Evolutionary conservation across 1,140 invertebrate genomes (phyloP), one percentile per base, ranked within the genome.

Genomic region (Popillia japonica): DNA sequence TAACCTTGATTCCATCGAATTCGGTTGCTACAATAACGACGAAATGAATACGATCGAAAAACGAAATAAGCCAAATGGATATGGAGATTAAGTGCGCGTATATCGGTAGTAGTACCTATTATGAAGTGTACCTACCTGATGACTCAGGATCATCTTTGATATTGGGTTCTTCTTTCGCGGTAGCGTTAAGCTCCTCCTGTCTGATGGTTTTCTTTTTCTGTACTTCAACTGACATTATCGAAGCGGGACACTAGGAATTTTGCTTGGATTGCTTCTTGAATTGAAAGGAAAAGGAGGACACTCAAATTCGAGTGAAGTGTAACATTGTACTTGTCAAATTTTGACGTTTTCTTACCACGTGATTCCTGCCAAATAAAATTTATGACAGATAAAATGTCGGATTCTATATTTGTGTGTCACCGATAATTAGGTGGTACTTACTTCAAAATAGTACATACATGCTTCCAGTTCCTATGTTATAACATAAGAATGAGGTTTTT

Each of bases 1-100:
- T 79, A 6, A 73, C 78, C 73, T 80, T 74, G 4, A 80, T 75
- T 11, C 79, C 79, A 40, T 81, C 81, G 40, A 80, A 78, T 61
- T 76, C 68, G 6, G 40, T 9, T 55, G 40, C 76, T 61, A 23
- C 10, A 76, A 48, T 23, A 11, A 55, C 7, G 41, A 17, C 9
- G 23, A 68, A 44, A 2, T 34, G 4, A 34, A 34, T 34, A 34
- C 27, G 27, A 34, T 4, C 14, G 48, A 4, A 17, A 6, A 55
- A 17, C 17, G 6, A n/a, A n/a, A 6, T 0, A 17, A 55, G 0
- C 0, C 48, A 6, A 68, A 68, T 22, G 0, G 61, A 22, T 64
- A 6, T 64, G 17, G 11, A 14, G n/a, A 59, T n/a, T 59, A n/a
- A 7, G 55, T 4, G 55, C 22, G 8, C 23, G 61, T 0, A 48